Evolutionary conservation across 1,140 invertebrate genomes (phyloP).

Genomic region (Sycobia sp.): DNA sequence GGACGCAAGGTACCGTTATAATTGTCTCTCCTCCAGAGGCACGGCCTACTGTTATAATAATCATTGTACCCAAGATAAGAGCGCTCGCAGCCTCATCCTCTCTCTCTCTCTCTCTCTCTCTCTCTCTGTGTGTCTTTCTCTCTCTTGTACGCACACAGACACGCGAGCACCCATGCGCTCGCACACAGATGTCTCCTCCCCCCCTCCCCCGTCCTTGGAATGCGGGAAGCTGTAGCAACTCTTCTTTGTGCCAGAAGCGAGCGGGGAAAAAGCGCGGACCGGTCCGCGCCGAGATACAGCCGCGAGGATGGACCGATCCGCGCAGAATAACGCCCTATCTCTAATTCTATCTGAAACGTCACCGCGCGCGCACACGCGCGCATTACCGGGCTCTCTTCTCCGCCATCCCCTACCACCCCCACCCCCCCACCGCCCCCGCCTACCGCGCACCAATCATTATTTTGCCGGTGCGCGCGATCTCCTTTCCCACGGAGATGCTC

Average conservation of each 20-base stretch:
- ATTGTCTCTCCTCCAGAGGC: constrained; percentile 10
- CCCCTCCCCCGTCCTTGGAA: neutral
- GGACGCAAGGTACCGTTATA: constrained; percentile 28
- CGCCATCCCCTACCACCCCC: too few relatives aligned
- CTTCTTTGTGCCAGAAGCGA: constrained; percentile 1
- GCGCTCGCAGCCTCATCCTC: neutral
- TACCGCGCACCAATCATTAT: constrained; percentile 15
- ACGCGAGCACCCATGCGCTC: too few relatives aligned
- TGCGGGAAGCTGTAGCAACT: constrained; percentile 19
- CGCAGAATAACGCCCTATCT: constrained; percentile 11
- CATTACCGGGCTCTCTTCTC: too few relatives aligned
- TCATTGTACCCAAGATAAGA: constrained; percentile 30
- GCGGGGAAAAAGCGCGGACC: too few relatives aligned
- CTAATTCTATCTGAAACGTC: constrained; percentile 17
- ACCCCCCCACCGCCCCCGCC: too few relatives aligned
- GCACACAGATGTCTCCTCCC: too few relatives aligned
- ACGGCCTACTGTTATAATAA: constrained; percentile 32
- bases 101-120: neutral
- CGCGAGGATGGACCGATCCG: neutral
- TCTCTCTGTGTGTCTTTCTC: too few relatives aligned
- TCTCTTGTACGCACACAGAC: too few relatives aligned
- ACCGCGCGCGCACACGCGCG: neutral
- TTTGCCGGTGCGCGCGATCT: neutral
- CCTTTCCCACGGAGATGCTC: constrained; percentile 24
- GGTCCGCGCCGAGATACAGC: neutral